Evolutionary conservation across 1,140 invertebrate genomes (phyloP).

Genomic region (Mycetomoellerius zeteki): DNA sequence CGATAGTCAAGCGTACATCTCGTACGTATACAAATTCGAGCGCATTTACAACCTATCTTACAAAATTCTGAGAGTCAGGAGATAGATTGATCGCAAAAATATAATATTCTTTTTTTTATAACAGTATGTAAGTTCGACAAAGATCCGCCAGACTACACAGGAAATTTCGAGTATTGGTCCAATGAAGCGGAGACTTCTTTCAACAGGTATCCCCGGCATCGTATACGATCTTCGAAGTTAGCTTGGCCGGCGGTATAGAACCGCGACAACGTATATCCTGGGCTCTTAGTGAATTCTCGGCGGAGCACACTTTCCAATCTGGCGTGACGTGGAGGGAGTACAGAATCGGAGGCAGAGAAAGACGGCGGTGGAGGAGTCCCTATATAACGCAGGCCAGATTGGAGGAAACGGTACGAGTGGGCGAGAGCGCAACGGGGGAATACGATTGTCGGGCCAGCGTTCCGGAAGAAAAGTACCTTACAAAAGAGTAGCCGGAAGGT

Average conservation of each 20-base stretch:
- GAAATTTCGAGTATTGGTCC: constrained; percentile 50
- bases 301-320: constrained; percentile 83
- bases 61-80: constrained; percentile 5
- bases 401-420: constrained; percentile 78
- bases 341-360: constrained; percentile 54
- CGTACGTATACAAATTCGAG: constrained; percentile 51
- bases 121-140: not conserved
- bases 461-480: constrained; percentile 85
- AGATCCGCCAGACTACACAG: not conserved
- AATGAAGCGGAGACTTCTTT: constrained; percentile 58
- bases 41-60: constrained; percentile 7
- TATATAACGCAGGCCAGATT: constrained; percentile 82
- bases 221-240: constrained; percentile 62
- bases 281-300: constrained; percentile 77
- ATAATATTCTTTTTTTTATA: not conserved
- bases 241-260: constrained; percentile 46
- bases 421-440: constrained; percentile 82
- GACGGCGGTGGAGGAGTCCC: constrained; percentile 57
- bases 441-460: constrained; percentile 85
- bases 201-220: constrained; percentile 71
- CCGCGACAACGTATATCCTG: constrained; percentile 35
- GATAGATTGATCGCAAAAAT: constrained; percentile 35
- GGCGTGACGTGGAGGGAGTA: constrained; percentile 65
- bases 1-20: constrained; percentile 26
- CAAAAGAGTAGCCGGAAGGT: constrained; percentile 73